Base-by-base conservation (phyloP, 2,888 invertebrate genomes). In the Erpobdella octoculata region DNA sequence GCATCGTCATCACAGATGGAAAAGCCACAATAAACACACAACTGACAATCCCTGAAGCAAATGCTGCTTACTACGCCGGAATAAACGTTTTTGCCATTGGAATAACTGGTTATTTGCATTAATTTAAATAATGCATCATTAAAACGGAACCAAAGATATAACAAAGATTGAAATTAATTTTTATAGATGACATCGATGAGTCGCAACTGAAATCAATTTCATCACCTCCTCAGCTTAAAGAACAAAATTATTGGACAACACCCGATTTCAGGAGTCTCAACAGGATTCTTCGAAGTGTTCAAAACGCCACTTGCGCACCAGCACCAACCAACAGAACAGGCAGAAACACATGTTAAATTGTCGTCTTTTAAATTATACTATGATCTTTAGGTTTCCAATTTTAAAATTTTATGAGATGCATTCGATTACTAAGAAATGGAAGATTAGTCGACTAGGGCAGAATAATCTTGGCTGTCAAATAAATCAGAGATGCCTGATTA, bases 1-100 rank as follows among this genome's bases (percentile, higher is more conserved):
- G 76, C 21, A 78, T 81, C 46, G 76, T 81, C 31, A 76, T 81
- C 18, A 77, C 79, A 61, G 80, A 80, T 70, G 80, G 80, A 31
- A 75, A 78, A n/a, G 80, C 81, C 8, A 79, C 76, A 66, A 76
- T 78, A 41, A 77, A 79, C 48, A 58, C 76, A 8, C 67, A 73
- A 41, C 66, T 74, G 28, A 80, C 80, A 0, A 73, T 80, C 35
- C 77, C 78, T 15, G 73, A 73, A 36, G 74, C 74, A 3, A 31
- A 9, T n/a, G 37, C 66, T 2, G 38, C 21, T 8, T 71, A 64
- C 36, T 36, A 68, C 9, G 73, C 66, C 5, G 66, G 70, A 0
- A 73, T 73, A 18, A 31, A 33, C 18, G 61, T 73, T 8, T 71
- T 67, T 37, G 68, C 48, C 53, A 69, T 73, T 25, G 71, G 73